Evolutionary conservation across 1,140 invertebrate species (phyloP), one percentile per base, ranked within the genome.

Genomic region (Drosophila novamexicana): DNA sequence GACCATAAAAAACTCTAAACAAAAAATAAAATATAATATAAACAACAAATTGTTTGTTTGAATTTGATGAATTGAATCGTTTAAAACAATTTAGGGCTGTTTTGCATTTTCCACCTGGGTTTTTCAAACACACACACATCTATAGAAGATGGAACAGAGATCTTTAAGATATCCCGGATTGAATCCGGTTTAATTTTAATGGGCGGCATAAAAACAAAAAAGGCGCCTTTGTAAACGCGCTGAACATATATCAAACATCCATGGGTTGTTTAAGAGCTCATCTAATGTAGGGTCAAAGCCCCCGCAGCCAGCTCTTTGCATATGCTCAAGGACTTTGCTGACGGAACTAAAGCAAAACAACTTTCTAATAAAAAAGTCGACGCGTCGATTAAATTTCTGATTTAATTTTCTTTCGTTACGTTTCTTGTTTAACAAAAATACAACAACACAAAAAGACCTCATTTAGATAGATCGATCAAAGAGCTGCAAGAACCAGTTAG

Each of bases 331-430:
- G 83, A 89, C 83, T 64, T 16, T 47, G 68, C 22, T 84, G 80
- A 88, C 84, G 84, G 83, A 88, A 88, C 83, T 88, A 66, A 76
- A 78, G 42, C 32, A 10, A 64, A 88, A 88, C 83, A 88, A 89
- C 83, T 88, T 88, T 88, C 83, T 88, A 88, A 88, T 88, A 81
- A 77, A 79, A 88, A 89, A 76, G 74, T 61, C 49, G 54, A 49
- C 42, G 47, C 9, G 10, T 22, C 39, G 50, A 47, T 72, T 59
- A 56, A 75, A 89, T 79, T 64, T 89, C 63, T 89, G 79, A 77
- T 54, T 88, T 88, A 83, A 89, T 88, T 88, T 88, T 79, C 84
- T 80, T 89, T 58, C 59, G n/a, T 58, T 42, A 36, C 52, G 39
- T 59, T 75, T 58, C 44, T 74, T 42, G 57, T 61, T 68, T 63